phyloP scores from a whole-genome alignment of 2,113 vertebrate genomes.

The Gymnarchus niloticus region DNA sequence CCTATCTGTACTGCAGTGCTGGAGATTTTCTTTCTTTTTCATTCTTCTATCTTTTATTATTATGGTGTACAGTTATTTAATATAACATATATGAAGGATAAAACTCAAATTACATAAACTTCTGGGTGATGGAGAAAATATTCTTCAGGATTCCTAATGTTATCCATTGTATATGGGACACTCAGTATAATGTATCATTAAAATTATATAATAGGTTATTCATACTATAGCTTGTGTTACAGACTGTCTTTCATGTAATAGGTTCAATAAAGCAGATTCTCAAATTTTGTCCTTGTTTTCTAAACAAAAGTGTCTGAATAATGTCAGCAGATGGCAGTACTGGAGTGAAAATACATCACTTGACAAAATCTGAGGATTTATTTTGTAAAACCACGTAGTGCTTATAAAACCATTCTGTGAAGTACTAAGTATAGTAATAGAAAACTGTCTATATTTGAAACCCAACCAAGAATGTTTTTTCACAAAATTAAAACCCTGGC shows the following conservation, averaged over 20 bases:
- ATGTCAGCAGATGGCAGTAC: conserved; percentile 15
- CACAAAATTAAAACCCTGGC: not conserved
- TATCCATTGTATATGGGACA: not conserved
- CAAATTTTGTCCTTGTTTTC: not conserved
- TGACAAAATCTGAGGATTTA: not conserved
- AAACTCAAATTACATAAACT: not conserved
- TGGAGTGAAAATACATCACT: not conserved
- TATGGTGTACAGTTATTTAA: not conserved
- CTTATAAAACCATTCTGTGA: not conserved
- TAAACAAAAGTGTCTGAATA: not conserved
- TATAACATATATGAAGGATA: not conserved
- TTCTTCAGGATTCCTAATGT: not conserved
- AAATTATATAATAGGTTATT: not conserved
- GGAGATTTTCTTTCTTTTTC: not conserved
- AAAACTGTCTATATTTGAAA: not conserved
- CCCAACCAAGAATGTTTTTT: not conserved
- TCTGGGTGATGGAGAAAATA: not conserved
- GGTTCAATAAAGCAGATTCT: not conserved
- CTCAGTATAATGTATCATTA: not conserved
- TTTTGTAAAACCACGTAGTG: not conserved
- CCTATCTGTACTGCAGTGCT: not conserved
- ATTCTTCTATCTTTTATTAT: not conserved
- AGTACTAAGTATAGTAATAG: not conserved
- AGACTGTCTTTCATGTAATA: not conserved
- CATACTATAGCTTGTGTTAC: not conserved